Conservation (phyloP, 1,140 invertebrate species). For the Ptiloglossa arizonensis region DNA sequence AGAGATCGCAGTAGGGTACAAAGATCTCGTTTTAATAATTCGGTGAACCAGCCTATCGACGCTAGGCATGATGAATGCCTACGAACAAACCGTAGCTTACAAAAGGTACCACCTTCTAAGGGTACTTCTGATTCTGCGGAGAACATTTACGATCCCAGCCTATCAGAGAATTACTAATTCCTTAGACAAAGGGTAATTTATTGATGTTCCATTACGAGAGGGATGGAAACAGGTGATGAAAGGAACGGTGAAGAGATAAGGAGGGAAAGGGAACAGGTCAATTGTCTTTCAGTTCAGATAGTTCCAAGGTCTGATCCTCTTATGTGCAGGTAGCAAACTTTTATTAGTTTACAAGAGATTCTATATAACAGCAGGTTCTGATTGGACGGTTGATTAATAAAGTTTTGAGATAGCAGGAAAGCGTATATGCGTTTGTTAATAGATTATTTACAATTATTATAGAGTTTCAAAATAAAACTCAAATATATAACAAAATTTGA, state of each 20-base stretch:
- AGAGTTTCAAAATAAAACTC: too few species aligned
- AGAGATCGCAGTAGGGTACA: not conserved
- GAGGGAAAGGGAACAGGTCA: not conserved
- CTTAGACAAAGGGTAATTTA: conserved; percentile 64
- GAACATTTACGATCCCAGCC: conserved; percentile 17
- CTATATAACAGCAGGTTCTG: conserved; percentile 20
- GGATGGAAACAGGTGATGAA: too few species aligned
- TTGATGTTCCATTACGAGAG: conserved; percentile 37
- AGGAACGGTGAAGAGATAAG: not conserved
- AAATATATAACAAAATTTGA: too few species aligned
- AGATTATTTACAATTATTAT: too few species aligned
- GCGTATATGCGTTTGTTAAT: not conserved
- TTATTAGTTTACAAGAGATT: conserved; percentile 46
- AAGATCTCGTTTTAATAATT: conserved; percentile 21
- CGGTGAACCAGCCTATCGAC: conserved; percentile 6
- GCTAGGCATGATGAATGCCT: conserved; percentile 37
- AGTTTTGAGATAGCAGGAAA: not conserved
- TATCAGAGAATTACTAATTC: conserved; percentile 57
- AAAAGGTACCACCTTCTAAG: conserved; percentile 43
- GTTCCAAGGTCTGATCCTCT: conserved; percentile 31
- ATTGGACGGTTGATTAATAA: not conserved
- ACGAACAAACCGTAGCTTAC: conserved; percentile 45
- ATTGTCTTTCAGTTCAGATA: conserved; percentile 39
- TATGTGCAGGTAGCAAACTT: conserved; percentile 16
- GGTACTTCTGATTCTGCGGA: conserved; percentile 36